These are phyloP conservation scores for Ancistrus triradiatus DNA, from an alignment of 2,113 vertebrate genomes.

Conservation along the genomic window DNA sequence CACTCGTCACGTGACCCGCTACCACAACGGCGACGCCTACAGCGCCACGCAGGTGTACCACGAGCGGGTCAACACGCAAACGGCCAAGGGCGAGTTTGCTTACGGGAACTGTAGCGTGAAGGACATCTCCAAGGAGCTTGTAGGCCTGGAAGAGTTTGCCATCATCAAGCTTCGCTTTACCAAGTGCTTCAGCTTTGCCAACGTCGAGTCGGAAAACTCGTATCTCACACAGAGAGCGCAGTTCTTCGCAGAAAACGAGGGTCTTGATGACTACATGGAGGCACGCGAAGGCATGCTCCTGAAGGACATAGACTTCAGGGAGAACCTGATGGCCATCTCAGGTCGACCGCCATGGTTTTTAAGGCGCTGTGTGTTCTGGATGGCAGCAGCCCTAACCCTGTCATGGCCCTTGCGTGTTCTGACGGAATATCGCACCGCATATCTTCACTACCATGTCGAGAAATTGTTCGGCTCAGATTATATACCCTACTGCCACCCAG, in stretches of 20 bases:
- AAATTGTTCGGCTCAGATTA: constrained; percentile 96
- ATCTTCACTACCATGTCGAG: constrained; percentile 92
- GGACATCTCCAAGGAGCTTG: constrained; percentile 88
- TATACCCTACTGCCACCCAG: constrained; percentile 76
- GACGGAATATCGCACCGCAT: constrained; percentile 88
- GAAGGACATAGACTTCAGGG: constrained; percentile 96
- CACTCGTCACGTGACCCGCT: constrained; percentile 88
- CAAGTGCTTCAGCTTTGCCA: constrained; percentile 98
- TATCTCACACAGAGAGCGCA: constrained; percentile 91
- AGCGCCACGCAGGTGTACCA: constrained; percentile 88
- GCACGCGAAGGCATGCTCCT: constrained; percentile 97
- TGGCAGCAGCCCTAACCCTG: constrained; percentile 82
- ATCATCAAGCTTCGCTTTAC: constrained; percentile 90
- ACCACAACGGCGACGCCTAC: constrained; percentile 89
- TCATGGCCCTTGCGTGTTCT: constrained; percentile 93
- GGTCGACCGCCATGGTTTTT: constrained; percentile 89
- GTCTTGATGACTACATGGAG: constrained; percentile 97
- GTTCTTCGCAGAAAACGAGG: constrained; percentile 96
- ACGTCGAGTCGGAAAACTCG: constrained; percentile 92
- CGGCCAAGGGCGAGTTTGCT: constrained; percentile 92
- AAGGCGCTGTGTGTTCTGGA: constrained; percentile 85
- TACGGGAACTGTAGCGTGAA: constrained; percentile 91
- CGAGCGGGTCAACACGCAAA: constrained; percentile 90
- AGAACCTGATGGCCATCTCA: constrained; percentile 89
- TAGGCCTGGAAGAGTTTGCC: constrained; percentile 81